These are phyloP conservation scores for Forpus xanthops DNA, from an alignment of 2,797 vertebrate species.

Conservation along the genomic window DNA sequence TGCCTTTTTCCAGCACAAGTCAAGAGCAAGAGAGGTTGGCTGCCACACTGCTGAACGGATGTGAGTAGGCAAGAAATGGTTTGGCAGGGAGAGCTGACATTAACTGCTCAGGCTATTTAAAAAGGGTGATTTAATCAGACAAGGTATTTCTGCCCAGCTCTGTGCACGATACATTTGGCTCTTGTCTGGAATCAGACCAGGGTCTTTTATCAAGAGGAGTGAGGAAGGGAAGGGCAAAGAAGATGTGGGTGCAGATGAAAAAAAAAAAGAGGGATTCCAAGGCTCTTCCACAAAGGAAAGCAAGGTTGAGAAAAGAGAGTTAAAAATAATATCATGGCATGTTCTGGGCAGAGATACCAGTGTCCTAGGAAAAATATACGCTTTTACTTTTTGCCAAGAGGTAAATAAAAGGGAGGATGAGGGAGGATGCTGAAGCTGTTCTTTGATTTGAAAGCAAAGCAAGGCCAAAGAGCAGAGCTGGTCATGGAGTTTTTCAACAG, in stretches of 20 bases:
- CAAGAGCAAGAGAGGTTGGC: constrained; percentile 15
- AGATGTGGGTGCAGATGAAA: constrained; percentile 25
- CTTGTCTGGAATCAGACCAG: constrained; percentile 27
- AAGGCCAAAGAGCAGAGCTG: constrained; percentile 32
- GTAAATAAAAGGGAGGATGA: constrained; percentile 58
- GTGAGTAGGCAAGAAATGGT: constrained; percentile 9
- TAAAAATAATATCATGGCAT: constrained; percentile 55
- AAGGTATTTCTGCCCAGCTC: constrained; percentile 56
- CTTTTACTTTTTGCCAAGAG: constrained; percentile 17
- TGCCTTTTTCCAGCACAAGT: constrained; percentile 22
- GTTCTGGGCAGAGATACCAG: constrained; percentile 62
- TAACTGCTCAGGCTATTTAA: constrained; percentile 51
- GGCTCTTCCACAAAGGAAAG: constrained; percentile 27
- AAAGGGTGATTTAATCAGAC: constrained; percentile 57
- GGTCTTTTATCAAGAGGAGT: constrained; percentile 22
- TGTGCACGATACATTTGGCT: constrained; percentile 7
- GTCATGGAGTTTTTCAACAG: constrained; percentile 9
- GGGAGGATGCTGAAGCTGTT: constrained; percentile 53
- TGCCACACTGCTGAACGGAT: not conserved
- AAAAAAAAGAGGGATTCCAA: not conserved
- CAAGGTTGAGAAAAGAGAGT: constrained; percentile 41
- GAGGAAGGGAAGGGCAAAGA: constrained; percentile 55
- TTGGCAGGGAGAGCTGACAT: constrained; percentile 47
- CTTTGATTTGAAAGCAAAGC: constrained; percentile 55
- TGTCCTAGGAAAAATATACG: constrained; percentile 16